A percentile compares a stretch with the other conserved stretches of the same genome.
Evolutionary conservation across 2,888 invertebrate species (phyloP).

Genomic region (Andrena camellia): DNA sequence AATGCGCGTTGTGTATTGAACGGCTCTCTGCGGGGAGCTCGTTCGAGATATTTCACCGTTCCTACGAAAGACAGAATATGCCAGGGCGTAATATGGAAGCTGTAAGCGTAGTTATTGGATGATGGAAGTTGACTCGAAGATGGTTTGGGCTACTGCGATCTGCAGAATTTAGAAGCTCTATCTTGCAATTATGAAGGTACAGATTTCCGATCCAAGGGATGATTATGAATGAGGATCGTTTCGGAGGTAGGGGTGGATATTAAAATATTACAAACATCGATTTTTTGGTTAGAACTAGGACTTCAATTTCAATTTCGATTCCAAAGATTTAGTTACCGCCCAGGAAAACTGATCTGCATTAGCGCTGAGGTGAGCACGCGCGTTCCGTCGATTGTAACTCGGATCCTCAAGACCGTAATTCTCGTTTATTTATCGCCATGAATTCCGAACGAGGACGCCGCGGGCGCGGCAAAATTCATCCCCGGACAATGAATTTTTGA

Average conservation of each 20-base stretch:
- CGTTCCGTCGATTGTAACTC: not conserved
- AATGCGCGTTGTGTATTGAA: not conserved
- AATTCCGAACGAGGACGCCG: slow-evolving; percentile 27
- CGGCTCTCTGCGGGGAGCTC: not conserved
- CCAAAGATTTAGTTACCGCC: not conserved
- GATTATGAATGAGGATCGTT: no score
- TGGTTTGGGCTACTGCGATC: no score
- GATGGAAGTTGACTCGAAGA: no score
- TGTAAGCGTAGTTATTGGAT: no score
- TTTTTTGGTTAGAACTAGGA: no score
- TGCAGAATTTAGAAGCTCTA: no score
- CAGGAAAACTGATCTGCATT: slow-evolving; percentile 2
- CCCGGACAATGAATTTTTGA: slow-evolving; percentile 44
- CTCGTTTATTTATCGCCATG: slow-evolving; percentile 41
- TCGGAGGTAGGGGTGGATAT: no score
- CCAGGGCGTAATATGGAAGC: not conserved
- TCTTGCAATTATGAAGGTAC: no score
- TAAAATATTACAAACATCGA: no score
- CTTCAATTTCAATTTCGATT: no score
- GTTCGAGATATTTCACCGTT: slow-evolving; percentile 20
- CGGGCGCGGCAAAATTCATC: slow-evolving; percentile 8
- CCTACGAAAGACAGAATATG: not conserved
- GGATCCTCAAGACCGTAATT: slow-evolving; percentile 21
- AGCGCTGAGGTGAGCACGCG: not conserved
- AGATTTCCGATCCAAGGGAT: no score